These are phyloP conservation scores for Physella acuta DNA, from an alignment of 1,140 invertebrate genomes.

Conservation along the genomic window DNA sequence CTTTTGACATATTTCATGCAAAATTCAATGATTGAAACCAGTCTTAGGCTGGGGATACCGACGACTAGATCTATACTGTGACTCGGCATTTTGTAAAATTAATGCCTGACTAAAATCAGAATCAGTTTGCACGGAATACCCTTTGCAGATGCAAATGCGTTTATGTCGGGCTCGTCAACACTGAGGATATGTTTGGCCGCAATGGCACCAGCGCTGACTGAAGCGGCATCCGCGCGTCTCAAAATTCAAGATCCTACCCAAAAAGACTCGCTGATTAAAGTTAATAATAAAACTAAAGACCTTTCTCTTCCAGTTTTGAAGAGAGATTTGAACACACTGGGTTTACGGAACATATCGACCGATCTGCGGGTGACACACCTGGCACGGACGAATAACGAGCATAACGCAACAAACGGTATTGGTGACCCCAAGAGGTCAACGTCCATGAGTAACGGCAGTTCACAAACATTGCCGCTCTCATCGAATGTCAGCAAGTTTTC, in stretches of 20 bases:
- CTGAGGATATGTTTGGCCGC: conserved; percentile 28
- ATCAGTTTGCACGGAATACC: too few species aligned
- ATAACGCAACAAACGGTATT: not conserved
- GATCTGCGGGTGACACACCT: conserved; percentile 15
- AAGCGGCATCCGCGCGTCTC: conserved; percentile 23
- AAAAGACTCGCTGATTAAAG: not conserved
- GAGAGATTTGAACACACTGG: conserved; percentile 10
- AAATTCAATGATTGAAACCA: not conserved
- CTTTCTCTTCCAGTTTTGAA: not conserved
- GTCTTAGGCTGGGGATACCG: too few species aligned
- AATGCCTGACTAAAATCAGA: too few species aligned
- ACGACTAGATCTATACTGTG: too few species aligned
- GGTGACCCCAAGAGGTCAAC: not conserved
- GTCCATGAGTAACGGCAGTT: not conserved
- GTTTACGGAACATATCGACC: not conserved
- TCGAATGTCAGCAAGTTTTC: too few species aligned
- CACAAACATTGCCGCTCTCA: not conserved
- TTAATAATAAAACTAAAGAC: conserved; percentile 1
- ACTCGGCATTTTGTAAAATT: too few species aligned
- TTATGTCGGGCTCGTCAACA: conserved; percentile 26
- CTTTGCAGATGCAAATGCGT: too few species aligned
- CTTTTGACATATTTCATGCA: not conserved
- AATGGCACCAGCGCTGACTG: conserved; percentile 28
- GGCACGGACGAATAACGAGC: not conserved
- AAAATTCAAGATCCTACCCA: conserved; percentile 19